phyloP scores from a whole-genome alignment of 2,797 vertebrate genomes.

The Sternarchorhynchus goeldii region DNA sequence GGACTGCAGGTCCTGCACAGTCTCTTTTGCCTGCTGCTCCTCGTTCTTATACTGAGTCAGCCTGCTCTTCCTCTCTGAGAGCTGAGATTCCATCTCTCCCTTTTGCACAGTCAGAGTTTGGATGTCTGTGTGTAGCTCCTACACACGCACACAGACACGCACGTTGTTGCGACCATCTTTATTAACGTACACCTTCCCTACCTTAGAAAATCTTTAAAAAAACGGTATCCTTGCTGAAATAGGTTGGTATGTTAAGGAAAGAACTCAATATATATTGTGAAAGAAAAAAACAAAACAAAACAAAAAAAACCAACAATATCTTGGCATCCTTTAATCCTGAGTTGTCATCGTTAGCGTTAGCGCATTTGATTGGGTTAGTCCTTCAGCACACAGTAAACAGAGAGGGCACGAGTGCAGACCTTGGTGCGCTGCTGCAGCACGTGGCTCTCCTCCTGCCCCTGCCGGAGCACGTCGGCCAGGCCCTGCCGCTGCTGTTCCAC shows the following conservation, averaged over 20 bases:
- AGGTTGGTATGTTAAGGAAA: too few species aligned
- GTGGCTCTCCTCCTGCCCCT: conserved; percentile 75
- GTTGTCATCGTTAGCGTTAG: too few species aligned
- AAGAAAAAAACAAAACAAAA: too few species aligned
- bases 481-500: conserved; percentile 70
- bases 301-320: too few species aligned
- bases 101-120: conserved; percentile 76
- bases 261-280: too few species aligned
- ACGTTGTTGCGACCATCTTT: too few species aligned
- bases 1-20: conserved; percentile 68
- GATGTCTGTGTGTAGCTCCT: conserved; percentile 78
- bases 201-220: too few species aligned
- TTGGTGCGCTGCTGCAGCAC: conserved; percentile 73
- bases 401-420: conserved; percentile 57
- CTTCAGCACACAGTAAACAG: neutral
- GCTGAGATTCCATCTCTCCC: conserved; percentile 75
- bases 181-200: too few species aligned
- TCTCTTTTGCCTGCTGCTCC: conserved; percentile 72
- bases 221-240: too few species aligned
- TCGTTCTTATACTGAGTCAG: conserved; percentile 73
- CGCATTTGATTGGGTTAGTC: too few species aligned
- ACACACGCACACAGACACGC: conserved; percentile 22
- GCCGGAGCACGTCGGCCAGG: conserved; percentile 72
- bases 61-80: conserved; percentile 74
- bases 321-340: too few species aligned